Percentiles rank a stretch among this genome's conserved stretches.
phyloP scores from a whole-genome alignment of 2,888 invertebrate species.

The Odontothrips loti region DNA sequence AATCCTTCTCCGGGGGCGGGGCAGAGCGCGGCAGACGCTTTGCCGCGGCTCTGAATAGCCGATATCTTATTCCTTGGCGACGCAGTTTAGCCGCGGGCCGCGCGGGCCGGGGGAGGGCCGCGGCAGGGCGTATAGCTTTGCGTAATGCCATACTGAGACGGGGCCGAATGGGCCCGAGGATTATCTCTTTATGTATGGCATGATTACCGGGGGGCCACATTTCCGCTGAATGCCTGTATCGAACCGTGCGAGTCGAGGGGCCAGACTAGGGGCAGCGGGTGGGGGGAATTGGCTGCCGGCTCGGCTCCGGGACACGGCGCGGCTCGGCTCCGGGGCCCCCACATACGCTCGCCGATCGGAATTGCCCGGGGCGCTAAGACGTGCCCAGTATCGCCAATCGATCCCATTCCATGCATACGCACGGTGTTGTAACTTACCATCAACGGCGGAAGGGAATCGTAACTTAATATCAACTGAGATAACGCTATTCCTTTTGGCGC shows the following conservation, averaged over 20 bases:
- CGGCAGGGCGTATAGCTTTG: neutral
- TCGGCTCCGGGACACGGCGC: neutral
- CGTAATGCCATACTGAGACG: neutral
- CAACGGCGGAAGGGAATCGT: no score
- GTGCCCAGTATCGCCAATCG: no score
- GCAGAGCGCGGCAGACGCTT: neutral
- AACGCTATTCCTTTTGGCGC: no score
- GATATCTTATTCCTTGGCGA: slow-evolving; percentile 24
- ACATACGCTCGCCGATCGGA: no score
- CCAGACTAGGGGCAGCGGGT: neutral
- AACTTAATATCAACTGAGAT: no score
- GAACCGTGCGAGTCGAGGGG: neutral
- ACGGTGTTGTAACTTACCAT: no score
- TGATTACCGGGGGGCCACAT: slow-evolving; percentile 21
- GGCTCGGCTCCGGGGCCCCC: no score
- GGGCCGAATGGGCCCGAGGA: neutral
- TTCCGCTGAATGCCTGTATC: slow-evolving; percentile 19
- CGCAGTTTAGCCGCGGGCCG: neutral
- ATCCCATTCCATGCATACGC: no score
- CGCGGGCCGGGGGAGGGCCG: neutral
- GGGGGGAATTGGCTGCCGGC: neutral
- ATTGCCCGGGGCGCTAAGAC: no score
- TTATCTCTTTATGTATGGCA: slow-evolving; percentile 24
- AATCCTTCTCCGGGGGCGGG: neutral
- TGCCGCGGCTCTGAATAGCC: slow-evolving; percentile 2